These are phyloP conservation scores for Cryptus armator DNA, from an alignment of 2,888 invertebrate genomes.

Conservation along the genomic window DNA sequence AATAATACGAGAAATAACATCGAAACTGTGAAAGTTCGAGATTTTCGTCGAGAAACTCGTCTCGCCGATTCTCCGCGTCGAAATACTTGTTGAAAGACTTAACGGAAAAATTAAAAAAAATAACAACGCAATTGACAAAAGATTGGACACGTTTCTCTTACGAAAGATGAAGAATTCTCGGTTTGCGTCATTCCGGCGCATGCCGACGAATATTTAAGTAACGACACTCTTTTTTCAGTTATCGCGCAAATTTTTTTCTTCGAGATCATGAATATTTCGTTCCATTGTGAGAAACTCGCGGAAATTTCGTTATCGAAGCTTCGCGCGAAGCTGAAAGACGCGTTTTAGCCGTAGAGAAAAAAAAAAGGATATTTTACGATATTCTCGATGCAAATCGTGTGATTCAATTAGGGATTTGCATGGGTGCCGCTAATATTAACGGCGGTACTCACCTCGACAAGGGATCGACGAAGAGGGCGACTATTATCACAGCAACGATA, in stretches of 20 bases:
- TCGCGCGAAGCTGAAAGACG: not conserved
- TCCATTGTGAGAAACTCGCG: not conserved
- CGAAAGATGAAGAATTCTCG: slow-evolving; percentile 10
- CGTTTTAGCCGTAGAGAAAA: not conserved
- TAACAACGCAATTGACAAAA: slow-evolving; percentile 7
- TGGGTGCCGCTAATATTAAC: no score
- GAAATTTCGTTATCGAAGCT: not conserved
- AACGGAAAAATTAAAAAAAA: slow-evolving; percentile 8
- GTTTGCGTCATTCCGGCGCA: not conserved
- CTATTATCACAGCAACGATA: slow-evolving; percentile 93
- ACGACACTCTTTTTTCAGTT: not conserved
- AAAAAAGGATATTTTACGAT: not conserved
- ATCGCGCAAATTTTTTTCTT: not conserved
- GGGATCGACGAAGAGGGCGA: slow-evolving; percentile 95
- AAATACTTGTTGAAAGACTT: not conserved
- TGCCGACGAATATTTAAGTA: not conserved
- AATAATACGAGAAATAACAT: not conserved
- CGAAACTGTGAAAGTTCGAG: not conserved
- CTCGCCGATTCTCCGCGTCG: not conserved
- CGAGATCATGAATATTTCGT: slow-evolving; percentile 9
- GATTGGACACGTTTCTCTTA: not conserved
- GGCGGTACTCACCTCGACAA: slow-evolving; percentile 90
- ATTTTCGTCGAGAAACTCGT: not conserved
- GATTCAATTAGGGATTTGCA: not conserved
- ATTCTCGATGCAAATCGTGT: no score